Conservation (phyloP, 2,888 invertebrate species). For the Drosophila aldrichi region DNA sequence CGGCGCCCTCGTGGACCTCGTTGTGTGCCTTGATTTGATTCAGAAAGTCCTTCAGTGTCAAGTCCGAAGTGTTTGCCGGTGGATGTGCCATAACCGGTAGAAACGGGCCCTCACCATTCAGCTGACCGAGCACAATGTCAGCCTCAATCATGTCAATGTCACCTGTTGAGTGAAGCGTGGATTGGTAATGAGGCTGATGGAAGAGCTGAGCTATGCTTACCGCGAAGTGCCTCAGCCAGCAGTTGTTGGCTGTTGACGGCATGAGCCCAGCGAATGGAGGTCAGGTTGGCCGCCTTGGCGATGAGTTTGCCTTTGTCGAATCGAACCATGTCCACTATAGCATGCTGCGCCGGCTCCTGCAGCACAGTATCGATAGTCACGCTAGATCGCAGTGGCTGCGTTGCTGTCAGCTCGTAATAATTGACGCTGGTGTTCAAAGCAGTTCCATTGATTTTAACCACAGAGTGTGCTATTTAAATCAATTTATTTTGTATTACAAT, state of each 20-base stretch:
- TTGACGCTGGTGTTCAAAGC: conserved; percentile 49
- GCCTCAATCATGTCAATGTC: conserved; percentile 93
- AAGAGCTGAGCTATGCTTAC: conserved; percentile 83
- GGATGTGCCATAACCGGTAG: conserved; percentile 96
- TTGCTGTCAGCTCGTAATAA: conserved; percentile 39
- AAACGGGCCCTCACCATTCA: conserved; percentile 85
- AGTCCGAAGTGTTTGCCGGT: conserved; percentile 89
- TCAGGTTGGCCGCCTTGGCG: conserved; percentile 87
- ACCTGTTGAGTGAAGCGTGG: conserved; percentile 80
- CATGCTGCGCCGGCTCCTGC: conserved; percentile 17
- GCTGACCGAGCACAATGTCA: conserved; percentile 90
- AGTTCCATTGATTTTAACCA: conserved; percentile 54
- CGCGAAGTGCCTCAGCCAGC: conserved; percentile 88
- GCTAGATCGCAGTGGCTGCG: not conserved
- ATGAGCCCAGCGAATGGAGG: conserved; percentile 93
- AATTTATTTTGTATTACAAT: conserved; percentile 13
- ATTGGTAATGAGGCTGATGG: not conserved
- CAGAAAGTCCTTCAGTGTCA: conserved; percentile 91
- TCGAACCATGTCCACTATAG: conserved; percentile 40
- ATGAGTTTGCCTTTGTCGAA: conserved; percentile 38
- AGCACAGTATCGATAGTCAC: conserved; percentile 22
- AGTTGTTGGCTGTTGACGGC: conserved; percentile 91
- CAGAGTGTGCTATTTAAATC: conserved; percentile 35
- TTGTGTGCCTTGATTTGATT: conserved; percentile 87
- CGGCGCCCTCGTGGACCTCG: conserved; percentile 83